Evolutionary conservation across 2,113 vertebrate genomes (phyloP).

Genomic region (Ailuropoda melanoleuca): DNA sequence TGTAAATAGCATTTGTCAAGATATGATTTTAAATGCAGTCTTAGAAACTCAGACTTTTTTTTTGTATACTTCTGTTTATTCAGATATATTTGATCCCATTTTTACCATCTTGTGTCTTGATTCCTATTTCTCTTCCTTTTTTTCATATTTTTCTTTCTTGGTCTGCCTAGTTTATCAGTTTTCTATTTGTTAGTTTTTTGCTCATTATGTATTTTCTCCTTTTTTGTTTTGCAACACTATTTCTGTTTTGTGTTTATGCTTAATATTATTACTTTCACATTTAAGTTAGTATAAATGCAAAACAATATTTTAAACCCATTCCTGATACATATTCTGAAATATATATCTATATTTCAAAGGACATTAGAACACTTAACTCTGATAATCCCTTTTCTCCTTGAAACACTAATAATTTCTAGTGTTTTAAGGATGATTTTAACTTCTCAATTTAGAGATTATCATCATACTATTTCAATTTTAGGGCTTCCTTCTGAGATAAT

Average conservation of each 20-base stretch:
- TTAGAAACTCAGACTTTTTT: not conserved
- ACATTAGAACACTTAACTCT: not conserved
- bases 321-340: not conserved
- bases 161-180: not conserved
- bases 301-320: not conserved
- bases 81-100: not conserved
- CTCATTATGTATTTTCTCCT: not conserved
- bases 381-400: not conserved
- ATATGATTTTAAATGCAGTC: not conserved
- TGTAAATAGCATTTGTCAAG: not conserved
- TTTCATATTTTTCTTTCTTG: not conserved
- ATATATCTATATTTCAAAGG: too few species aligned
- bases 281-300: not conserved
- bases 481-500: not conserved
- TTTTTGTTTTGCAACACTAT: not conserved
- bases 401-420: not conserved
- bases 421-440: not conserved
- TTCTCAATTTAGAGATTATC: not conserved
- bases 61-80: not conserved
- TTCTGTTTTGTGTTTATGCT: not conserved
- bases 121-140: not conserved
- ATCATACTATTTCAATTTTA: not conserved
- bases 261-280: not conserved
- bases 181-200: not conserved
- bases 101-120: not conserved